Evolutionary conservation across 1,140 invertebrate genomes (phyloP), one percentile per base, ranked within the genome.

Genomic region (Sipha flava): DNA sequence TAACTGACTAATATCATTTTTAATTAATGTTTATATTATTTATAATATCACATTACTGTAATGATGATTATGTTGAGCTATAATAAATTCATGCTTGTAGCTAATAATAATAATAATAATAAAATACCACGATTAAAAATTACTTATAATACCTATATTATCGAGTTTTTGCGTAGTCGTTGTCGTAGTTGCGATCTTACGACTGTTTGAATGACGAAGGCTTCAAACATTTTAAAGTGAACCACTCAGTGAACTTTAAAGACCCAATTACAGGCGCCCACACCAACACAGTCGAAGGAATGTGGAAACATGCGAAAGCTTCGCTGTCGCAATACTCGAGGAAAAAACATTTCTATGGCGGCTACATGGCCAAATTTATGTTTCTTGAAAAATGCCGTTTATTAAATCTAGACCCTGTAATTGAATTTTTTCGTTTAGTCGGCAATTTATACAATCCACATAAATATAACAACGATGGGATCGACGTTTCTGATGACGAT

Each of bases 141-240:
- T n/a, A n/a, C n/a, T n/a, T n/a, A n/a, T n/a, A n/a, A n/a, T n/a
- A n/a, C n/a, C n/a, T n/a, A n/a, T n/a, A n/a, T n/a, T n/a, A n/a
- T n/a, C n/a, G n/a, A n/a, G n/a, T n/a, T n/a, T n/a, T n/a, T n/a
- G n/a, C n/a, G n/a, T n/a, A n/a, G n/a, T n/a, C n/a, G n/a, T n/a
- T n/a, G n/a, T n/a, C n/a, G n/a, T n/a, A n/a, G n/a, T n/a, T n/a
- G n/a, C n/a, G n/a, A n/a, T n/a, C n/a, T 7, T 72, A 72, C 18
- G 18, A 72, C 40, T 26, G 40, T 37, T 31, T 72, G 23, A 49
- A 54, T 5, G 79, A 82, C 52, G 72, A 82, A 52, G 79, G 57
- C 18, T 83, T 72, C 43, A 68, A 75, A 54, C 83, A 84, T 72
- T 66, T 83, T 18, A 83, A 59, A 6, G 82, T 83, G 0, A 83